Evolutionary conservation across 1,140 invertebrate genomes (phyloP), one percentile per base, ranked within the genome.

Genomic region (Ceratosolen solmsi): DNA sequence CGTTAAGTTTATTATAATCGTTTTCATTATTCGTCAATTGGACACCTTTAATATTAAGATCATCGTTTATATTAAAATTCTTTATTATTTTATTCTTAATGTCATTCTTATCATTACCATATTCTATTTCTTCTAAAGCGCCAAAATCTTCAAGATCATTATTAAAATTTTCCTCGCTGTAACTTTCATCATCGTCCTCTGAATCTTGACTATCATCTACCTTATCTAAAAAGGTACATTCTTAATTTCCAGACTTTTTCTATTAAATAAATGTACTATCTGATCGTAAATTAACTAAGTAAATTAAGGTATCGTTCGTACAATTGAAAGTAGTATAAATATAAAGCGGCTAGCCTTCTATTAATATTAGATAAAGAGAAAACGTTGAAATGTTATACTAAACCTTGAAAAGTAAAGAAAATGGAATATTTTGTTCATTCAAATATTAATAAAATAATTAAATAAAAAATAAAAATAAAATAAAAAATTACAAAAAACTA

Each of bases 101-200:
- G 9, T 88, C 86, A 73, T 90, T 85, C 0, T 83, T 80, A 63
- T 88, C 84, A 81, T 92, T 87, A 51, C 90, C 84, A 38, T 91
- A 84, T 73, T 89, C 90, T 49, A 91, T 85, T 83, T 90, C 91
- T 79, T 91, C 89, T 70, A 91, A 78, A 46, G 85, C 85, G 83
- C 83, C 86, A 54, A 73, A 82, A 82, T 87, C 85, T 27, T 90
- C 86, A 33, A 80, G 75, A 79, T 88, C 84, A 27, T 33, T 65
- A 27, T 51, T 25, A 9, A 84, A 89, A 80, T 89, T 87, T 84
- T 89, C 87, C 79, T 89, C 84, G 30, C 85, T 84, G 20, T 83
- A 84, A 74, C 87, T 86, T 25, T 90, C 89, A 46, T 87, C 81
- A 71, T 92, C 88, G 38, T 89, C 84, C 15, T 85, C 86, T 80